These are phyloP conservation scores for Pseudopipra pipra DNA, from an alignment of 2,113 vertebrate species.

Conservation along the genomic window DNA sequence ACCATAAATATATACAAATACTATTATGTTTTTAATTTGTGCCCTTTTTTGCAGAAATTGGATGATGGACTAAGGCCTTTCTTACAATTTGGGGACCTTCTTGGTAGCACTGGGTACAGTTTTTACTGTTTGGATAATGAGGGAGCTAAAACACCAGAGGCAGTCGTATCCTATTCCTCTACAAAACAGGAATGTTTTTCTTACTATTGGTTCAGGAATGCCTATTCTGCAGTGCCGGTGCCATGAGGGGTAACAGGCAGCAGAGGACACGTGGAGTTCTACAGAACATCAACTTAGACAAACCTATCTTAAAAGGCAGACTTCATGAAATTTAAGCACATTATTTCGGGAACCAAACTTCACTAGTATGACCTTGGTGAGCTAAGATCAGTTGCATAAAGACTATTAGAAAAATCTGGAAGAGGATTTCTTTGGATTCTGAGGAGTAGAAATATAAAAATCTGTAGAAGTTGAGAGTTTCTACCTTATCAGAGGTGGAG, in stretches of 20 bases:
- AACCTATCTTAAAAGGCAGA: neutral
- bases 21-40: neutral
- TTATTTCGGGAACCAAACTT: neutral
- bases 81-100: neutral
- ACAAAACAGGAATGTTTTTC: neutral
- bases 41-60: neutral
- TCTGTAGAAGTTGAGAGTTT: neutral
- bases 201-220: neutral
- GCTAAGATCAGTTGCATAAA: neutral
- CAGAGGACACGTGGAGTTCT: neutral
- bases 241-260: neutral
- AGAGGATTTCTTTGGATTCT: neutral
- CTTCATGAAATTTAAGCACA: neutral
- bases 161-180: neutral
- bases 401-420: neutral
- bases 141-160: neutral
- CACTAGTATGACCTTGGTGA: neutral
- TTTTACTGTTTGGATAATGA: neutral
- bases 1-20: rapidly evolving
- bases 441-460: neutral
- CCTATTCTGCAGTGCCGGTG: neutral
- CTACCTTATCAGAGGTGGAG: neutral
- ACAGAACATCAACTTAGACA: neutral
- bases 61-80: neutral
- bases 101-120: neutral